Conservation (phyloP, 2,888 invertebrate species). For the Pedicia rivosa region DNA sequence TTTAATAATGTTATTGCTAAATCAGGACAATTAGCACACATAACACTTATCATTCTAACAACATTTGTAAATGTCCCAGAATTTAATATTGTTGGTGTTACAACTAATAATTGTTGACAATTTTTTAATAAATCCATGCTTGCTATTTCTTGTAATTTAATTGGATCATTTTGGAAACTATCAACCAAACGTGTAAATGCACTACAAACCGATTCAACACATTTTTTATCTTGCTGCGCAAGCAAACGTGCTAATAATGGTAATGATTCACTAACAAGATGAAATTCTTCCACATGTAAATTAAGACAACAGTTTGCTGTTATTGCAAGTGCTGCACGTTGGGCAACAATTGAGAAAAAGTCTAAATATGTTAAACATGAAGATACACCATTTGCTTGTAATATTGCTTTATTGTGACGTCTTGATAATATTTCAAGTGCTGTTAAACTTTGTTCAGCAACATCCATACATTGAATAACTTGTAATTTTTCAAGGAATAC, state of each 20-base stretch:
- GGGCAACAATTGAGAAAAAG: conserved; percentile 97
- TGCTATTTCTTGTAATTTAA: conserved; percentile 84
- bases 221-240: conserved; percentile 89
- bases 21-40: conserved; percentile 92
- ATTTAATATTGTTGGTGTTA: conserved; percentile 89
- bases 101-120: conserved; percentile 79
- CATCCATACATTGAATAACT: conserved; percentile 98
- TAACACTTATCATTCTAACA: conserved; percentile 86
- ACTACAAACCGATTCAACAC: conserved; percentile 91
- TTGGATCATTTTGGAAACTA: conserved; percentile 85
- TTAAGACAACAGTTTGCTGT: conserved; percentile 97
- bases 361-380: conserved; percentile 94
- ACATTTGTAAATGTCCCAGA: conserved; percentile 93
- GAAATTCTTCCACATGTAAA: conserved; percentile 85
- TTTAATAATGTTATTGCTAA: conserved; percentile 81
- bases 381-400: conserved; percentile 88
- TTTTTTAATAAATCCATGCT: conserved; percentile 75
- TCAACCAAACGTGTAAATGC: conserved; percentile 94
- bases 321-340: conserved; percentile 88
- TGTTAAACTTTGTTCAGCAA: conserved; percentile 95
- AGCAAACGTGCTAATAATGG: conserved; percentile 65
- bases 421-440: conserved; percentile 94
- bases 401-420: conserved; percentile 89
- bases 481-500: conserved; percentile 93
- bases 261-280: conserved; percentile 76